Base-by-base conservation (phyloP, 2,113 vertebrate genomes). In the Donacobius atricapilla region DNA sequence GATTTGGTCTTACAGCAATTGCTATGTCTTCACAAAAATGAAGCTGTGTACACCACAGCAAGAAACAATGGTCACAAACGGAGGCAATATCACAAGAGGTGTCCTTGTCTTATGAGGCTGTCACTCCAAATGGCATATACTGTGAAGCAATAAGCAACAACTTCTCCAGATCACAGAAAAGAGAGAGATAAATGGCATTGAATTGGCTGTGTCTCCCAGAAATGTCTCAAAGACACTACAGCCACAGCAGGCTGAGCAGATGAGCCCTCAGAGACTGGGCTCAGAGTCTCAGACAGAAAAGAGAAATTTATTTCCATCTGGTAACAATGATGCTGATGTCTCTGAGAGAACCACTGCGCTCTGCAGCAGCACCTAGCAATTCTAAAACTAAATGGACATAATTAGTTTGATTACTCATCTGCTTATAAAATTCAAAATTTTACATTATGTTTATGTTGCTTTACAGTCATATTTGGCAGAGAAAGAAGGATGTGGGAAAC, bases 171-270 rank as follows among this genome's bases (percentile, higher is more conserved):
- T 79, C 31, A 25, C 42, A 82, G 69, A 91, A 78, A 87, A 27
- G 35, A 78, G 56, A 33, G 61, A 94, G 40, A 75, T 87, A 95
- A 95, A 96, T 66, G 64, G n/a, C 89, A 78, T 37, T 50, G 83
- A 93, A 83, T 84, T 95, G 95, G 92, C 90, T 78, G 40, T 83
- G 72, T 75, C 89, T 96, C 80, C 83, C 64, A 56, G 83, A 84
- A 94, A 83, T 37, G 15, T 92, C 93, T 94, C 60, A 89, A 85
- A 71, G 86, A 87, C 92, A 60, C 30, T 84, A 83, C 51, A 95
- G 60, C 76, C 21, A 1, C 91, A 87, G 83, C 83, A 94, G 93
- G 48, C 72, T 94, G 64, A 96, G 72, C 96, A 97, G 93, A 94
- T 95, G 95, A 94, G 83, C 60, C 75, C 47, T 81, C 0, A 1